Evolutionary conservation across 2,888 invertebrate species (phyloP), one percentile per base, ranked within the genome.

Genomic region (Macrosoma leucophasiata): DNA sequence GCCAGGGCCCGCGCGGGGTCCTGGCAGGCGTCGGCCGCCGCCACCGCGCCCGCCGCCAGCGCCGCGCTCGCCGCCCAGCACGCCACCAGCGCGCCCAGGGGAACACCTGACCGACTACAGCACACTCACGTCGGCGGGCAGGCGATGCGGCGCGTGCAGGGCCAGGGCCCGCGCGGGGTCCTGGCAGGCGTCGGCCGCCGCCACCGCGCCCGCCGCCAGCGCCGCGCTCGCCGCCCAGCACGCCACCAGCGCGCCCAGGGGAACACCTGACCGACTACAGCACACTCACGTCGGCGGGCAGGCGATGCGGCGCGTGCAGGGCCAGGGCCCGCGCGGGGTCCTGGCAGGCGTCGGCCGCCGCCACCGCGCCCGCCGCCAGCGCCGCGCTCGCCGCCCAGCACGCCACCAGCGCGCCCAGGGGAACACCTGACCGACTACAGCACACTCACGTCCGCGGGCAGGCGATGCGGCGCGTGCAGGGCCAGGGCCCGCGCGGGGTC

Each of bases 11-110:
- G 87, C 55, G 95, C 93, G 5, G 96, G 96, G 50, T 92, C 91
- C 53, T 92, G 89, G 75, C 95, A 95, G 12, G 95, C 88, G 75
- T 95, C 95, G 26, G 93, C 93, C 25, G 92, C 87, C 15, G 93
- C 95, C 62, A 96, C 95, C 35, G 93, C 90, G 14, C 91, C 89
- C 29, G 94, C 93, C 44, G 96, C 87, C 77, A 96, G 94, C 42
- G 95, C 72, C 34, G 96, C 95, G 31, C 94, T 91, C 86, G 94
- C 91, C 53, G 95, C 86, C 93, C 96, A 97, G 45, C 95, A 94
- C 48, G 71, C 73, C 54, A 84, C 84, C 44, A 85, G 63, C 38
- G 97, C 93, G 18, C 94, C 95, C 58, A 97, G 87, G 84, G n/a
- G 0, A 78, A 76, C 53, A 81, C 81, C 79, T 79, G 48, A 26